Base-by-base conservation (phyloP, 2,888 invertebrate genomes). In the Eilema depressum region DNA sequence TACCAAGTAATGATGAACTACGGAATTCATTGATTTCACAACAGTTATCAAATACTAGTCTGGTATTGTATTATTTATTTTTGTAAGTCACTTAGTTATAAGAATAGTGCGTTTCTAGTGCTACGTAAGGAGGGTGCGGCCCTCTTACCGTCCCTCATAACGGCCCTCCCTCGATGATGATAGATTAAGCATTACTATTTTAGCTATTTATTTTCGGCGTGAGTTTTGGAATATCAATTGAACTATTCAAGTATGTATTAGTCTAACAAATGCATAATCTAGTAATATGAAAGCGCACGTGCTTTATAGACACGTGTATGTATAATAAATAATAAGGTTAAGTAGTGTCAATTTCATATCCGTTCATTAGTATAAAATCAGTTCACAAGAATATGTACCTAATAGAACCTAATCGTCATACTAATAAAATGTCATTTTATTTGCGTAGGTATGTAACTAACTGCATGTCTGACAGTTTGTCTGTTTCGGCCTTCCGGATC, bases 131-230 rank as follows among this genome's bases (percentile, higher is more conserved):
- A 83, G 82, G 83, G 83, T 83, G 81, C 78, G 74, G 74, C 82
- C 83, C 82, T 75, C 72, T 66, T 57, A 69, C 61, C 37, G 69
- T 69, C 71, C 74, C 78, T 69, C 69, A 70, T 72, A 57, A 70
- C 79, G 77, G 75, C 77, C 79, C 88, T 80, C 86, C 85, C 85
- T 82, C 81, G 80, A 83, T 78, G 83, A 86, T 85, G 86, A 87
- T 87, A 87, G 85, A 89, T 87, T 85, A 85, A 84, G 76, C 79
- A 82, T 83, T 80, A 80, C 75, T 41, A 64, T 66, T 77, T 63
- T 60, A 57, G 71, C 25, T 56, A 63, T 63, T n/a, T 56, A 57
- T 56, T 53, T 63, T 66, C 26, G 47, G n/a, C 62, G 62, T 12
- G 28, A 59, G 41, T 68, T 68, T 20, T 37, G 17, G 23, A 59